phyloP scores from a whole-genome alignment of 2,113 vertebrate species.

The Oreocharis arfaki region DNA sequence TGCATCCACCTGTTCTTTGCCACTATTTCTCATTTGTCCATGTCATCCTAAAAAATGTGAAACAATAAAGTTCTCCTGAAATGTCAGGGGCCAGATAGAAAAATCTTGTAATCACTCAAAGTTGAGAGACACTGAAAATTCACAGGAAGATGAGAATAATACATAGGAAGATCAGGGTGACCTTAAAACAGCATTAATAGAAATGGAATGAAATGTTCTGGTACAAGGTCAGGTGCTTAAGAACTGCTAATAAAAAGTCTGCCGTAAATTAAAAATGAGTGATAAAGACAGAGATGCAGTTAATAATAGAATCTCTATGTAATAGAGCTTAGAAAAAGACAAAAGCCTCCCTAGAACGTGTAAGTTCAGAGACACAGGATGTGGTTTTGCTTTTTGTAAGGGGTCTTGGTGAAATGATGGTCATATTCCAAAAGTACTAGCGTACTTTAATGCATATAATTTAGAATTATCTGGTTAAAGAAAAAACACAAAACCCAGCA shows the following conservation, averaged over 20 bases:
- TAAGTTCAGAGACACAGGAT: neutral
- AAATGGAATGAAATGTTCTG: slow-evolving; percentile 25
- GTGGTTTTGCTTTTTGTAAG: neutral
- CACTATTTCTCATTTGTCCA: neutral
- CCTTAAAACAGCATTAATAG: slow-evolving; percentile 25
- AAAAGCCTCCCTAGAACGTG: neutral
- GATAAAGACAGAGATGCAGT: neutral
- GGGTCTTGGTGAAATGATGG: neutral
- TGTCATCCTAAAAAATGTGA: neutral
- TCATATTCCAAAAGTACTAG: neutral
- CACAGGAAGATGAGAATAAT: neutral
- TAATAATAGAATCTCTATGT: slow-evolving; percentile 5
- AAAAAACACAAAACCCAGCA: neutral
- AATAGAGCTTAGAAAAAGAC: neutral
- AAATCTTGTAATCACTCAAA: neutral
- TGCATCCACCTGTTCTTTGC: neutral
- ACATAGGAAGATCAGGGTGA: neutral
- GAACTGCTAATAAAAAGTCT: neutral
- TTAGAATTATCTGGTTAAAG: neutral
- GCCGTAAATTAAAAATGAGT: slow-evolving; percentile 22
- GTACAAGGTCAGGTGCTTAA: slow-evolving; percentile 20
- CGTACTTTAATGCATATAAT: neutral
- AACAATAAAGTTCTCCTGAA: neutral
- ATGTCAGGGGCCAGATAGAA: neutral
- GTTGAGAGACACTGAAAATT: neutral